Evolutionary conservation across 1,140 invertebrate genomes (phyloP).

Genomic region (Cyclargus thomasi): DNA sequence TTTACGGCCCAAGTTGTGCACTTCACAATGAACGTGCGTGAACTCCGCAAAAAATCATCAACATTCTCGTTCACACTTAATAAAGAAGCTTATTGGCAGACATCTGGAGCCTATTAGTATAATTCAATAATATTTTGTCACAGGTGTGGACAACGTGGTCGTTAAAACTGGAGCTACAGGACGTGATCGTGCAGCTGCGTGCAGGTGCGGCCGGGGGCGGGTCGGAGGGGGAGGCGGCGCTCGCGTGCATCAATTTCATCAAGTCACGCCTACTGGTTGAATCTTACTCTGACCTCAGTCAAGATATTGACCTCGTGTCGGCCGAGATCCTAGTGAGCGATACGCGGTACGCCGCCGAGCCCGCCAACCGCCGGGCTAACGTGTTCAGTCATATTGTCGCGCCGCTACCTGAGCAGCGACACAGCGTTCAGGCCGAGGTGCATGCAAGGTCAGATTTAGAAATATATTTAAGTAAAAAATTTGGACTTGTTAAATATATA

Average conservation of each 20-base stretch:
- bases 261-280: slow-evolving; percentile 90
- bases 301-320: slow-evolving; percentile 94
- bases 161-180: slow-evolving; percentile 87
- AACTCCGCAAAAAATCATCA: too few species aligned
- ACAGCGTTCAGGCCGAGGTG: slow-evolving; percentile 88
- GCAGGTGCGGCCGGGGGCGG: slow-evolving; percentile 28
- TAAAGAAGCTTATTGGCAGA: too few species aligned
- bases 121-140: not conserved
- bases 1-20: too few species aligned
- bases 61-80: too few species aligned
- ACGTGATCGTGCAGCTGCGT: slow-evolving; percentile 12
- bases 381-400: slow-evolving; percentile 93
- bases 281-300: slow-evolving; percentile 89
- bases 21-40: too few species aligned
- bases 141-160: slow-evolving; percentile 85
- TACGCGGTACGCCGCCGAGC: slow-evolving; percentile 82
- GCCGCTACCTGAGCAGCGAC: slow-evolving; percentile 79
- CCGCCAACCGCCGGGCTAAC: slow-evolving; percentile 84
- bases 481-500: too few species aligned
- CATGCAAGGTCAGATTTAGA: slow-evolving; percentile 77
- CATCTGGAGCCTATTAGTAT: too few species aligned
- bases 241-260: slow-evolving; percentile 94
- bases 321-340: slow-evolving; percentile 93
- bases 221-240: slow-evolving; percentile 68
- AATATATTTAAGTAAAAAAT: too few species aligned